phyloP scores from a whole-genome alignment of 2,797 vertebrate genomes.

The Chloroceryle amazona region DNA sequence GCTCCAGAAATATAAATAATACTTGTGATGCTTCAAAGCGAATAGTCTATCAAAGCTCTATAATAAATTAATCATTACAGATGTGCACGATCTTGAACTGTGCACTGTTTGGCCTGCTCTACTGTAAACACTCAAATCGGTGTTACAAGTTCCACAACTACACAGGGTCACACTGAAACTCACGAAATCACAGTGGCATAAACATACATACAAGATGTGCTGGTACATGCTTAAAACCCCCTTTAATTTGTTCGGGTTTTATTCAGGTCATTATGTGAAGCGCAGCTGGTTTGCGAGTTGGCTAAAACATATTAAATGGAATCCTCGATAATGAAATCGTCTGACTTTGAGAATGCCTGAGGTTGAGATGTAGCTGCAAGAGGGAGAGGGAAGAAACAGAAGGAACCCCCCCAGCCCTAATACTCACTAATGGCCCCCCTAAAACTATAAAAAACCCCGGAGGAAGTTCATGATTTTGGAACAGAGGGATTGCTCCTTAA shows the following conservation, averaged over 20 bases:
- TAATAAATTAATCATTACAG: slow-evolving; percentile 9
- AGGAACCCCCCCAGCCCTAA: not conserved
- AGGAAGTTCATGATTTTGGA: slow-evolving; percentile 58
- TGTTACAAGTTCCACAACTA: not conserved
- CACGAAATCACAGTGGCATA: not conserved
- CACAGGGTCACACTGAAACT: not conserved
- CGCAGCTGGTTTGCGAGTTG: not conserved
- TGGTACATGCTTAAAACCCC: not conserved
- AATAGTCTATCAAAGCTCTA: slow-evolving; percentile 6
- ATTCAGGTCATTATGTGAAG: slow-evolving; percentile 41
- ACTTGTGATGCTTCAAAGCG: not conserved
- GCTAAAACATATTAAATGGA: slow-evolving; percentile 16
- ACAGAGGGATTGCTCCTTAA: slow-evolving; percentile 43
- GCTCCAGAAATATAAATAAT: not conserved
- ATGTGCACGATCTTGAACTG: not conserved
- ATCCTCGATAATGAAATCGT: not conserved
- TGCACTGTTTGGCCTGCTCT: not conserved
- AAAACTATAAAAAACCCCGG: not conserved
- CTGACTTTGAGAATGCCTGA: slow-evolving; percentile 1
- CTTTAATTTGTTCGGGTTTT: not conserved
- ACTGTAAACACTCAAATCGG: not conserved
- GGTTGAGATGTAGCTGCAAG: not conserved
- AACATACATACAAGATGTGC: not conserved
- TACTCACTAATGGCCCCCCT: not conserved
- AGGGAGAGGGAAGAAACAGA: not conserved